Evolutionary conservation across 2,113 vertebrate genomes (phyloP).

Genomic region (Condylura cristata): DNA sequence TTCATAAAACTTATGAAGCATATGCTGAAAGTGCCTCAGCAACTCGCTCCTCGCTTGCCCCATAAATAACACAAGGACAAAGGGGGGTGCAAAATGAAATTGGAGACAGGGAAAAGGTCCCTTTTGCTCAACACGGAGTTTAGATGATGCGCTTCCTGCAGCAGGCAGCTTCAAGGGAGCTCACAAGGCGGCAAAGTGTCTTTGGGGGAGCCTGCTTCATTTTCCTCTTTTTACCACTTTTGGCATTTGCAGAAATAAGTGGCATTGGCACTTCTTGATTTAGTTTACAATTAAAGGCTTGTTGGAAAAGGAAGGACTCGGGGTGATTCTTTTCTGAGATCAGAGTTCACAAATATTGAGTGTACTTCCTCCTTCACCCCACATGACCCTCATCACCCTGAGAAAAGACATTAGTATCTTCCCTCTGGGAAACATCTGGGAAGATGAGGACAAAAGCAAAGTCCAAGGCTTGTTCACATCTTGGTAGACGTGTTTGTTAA

Average conservation of each 20-base stretch:
- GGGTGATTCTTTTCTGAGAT: neutral
- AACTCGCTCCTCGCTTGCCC: neutral
- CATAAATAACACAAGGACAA: constrained; percentile 63
- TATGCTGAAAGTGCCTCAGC: constrained; percentile 25
- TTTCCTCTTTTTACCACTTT: neutral
- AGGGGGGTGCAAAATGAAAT: constrained; percentile 21
- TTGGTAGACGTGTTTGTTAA: neutral
- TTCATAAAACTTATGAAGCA: constrained; percentile 71
- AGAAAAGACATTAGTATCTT: neutral
- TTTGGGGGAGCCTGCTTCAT: neutral
- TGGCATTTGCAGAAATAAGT: neutral
- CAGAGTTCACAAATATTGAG: neutral
- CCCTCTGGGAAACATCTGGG: neutral
- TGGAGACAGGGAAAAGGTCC: neutral
- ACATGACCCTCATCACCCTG: neutral
- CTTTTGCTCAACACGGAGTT: neutral
- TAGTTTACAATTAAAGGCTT: neutral
- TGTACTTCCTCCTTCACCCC: neutral
- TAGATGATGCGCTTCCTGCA: neutral
- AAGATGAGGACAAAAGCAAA: neutral
- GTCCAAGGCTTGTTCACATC: neutral
- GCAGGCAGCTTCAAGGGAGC: neutral
- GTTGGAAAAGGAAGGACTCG: neutral
- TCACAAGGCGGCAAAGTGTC: neutral
- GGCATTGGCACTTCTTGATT: neutral